Evolutionary conservation across 2,888 invertebrate species (phyloP), one percentile per base, ranked within the genome.

Genomic region (Acanthosepion pharaonis): DNA sequence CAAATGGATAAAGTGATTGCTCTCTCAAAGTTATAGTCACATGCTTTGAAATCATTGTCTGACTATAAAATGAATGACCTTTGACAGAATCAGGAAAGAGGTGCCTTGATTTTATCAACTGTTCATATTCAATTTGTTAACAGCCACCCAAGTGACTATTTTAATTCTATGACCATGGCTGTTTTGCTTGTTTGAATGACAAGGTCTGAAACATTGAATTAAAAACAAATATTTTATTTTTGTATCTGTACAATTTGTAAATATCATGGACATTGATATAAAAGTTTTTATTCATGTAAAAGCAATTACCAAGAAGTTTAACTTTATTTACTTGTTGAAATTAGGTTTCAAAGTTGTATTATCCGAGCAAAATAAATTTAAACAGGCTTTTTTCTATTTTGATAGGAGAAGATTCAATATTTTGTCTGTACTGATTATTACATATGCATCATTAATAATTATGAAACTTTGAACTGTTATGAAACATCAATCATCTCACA

Each of bases 1-100:
- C n/a, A 78, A 78, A 78, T 78, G n/a, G n/a, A 78, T n/a, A 78
- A 78, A 78, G n/a, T 78, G 78, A 78, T 78, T 78, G 78, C 33
- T 78, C 28, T n/a, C 3, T 59, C 3, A 23, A 59, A 59, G 59
- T 78, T 78, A 78, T 78, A 33, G n/a, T 9, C 78, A 78, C 78
- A 78, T 78, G 78, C n/a, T 4, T n/a, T n/a, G n/a, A 78, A 78
- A 78, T 78, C 78, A 78, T n/a, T 33, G 33, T 33, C 78, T 11
- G n/a, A 15, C n/a, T 15, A 5, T 78, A 33, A n/a, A 78, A 78
- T 78, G 78, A n/a, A n/a, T 78, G 78, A n/a, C 78, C 15, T 15
- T 33, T 78, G 78, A 78, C 78, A 78, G 78, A 78, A n/a, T 9
- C n/a, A 78, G n/a, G 78, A 78, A 78, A 78, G n/a, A n/a, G n/a